Conservation (phyloP, 2,113 vertebrate species). For the Empidonax alnorum region DNA sequence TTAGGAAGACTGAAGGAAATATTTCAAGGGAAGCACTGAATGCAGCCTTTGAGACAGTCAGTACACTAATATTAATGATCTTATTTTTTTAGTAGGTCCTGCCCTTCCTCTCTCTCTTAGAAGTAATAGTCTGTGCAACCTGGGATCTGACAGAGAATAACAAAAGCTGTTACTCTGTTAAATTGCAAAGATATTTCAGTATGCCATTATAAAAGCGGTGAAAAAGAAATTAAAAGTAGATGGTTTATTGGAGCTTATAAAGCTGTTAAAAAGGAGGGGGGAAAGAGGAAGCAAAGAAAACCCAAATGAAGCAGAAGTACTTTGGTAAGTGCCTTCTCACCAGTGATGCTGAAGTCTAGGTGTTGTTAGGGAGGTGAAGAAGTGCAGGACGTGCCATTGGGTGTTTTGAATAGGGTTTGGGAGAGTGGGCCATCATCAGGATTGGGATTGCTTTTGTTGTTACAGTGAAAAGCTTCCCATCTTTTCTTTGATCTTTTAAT, state of each 20-base stretch:
- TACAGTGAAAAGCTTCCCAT: neutral
- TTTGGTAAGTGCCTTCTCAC: neutral
- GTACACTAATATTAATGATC: neutral
- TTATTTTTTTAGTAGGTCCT: neutral
- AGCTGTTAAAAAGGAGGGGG: neutral
- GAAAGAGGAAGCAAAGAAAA: neutral
- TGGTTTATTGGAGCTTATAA: slow-evolving; percentile 2
- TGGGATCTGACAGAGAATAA: slow-evolving; percentile 23
- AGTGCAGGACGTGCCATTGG: neutral
- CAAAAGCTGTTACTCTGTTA: slow-evolving; percentile 29
- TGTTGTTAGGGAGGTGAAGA: neutral
- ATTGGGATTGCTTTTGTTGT: neutral
- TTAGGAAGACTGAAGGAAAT: neutral
- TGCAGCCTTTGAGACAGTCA: neutral
- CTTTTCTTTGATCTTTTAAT: neutral
- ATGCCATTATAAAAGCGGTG: neutral
- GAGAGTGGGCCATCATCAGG: rapidly evolving
- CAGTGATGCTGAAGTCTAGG: neutral
- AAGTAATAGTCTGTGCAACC: neutral
- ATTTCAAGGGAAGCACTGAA: neutral
- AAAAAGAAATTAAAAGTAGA: slow-evolving; percentile 34
- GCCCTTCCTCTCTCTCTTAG: neutral
- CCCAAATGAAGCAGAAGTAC: neutral
- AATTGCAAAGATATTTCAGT: slow-evolving; percentile 32
- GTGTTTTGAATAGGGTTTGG: neutral